phyloP scores from a whole-genome alignment of 2,888 invertebrate species.

The Heliconius aoede region DNA sequence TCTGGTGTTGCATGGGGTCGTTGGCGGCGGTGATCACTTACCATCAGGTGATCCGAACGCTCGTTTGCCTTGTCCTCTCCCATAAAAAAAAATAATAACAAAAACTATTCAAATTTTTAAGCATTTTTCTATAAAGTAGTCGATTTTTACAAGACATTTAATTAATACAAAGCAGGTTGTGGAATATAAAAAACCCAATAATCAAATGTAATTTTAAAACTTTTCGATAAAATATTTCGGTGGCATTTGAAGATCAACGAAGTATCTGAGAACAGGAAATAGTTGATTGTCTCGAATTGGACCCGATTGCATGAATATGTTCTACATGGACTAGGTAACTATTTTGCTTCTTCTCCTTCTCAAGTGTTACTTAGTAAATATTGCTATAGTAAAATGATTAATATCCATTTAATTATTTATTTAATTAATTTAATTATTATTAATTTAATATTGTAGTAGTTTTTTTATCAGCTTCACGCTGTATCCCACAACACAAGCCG shows the following conservation, averaged over 20 bases:
- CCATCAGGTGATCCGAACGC: too few species aligned
- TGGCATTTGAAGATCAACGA: constrained; percentile 11
- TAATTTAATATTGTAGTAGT: too few species aligned
- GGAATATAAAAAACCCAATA: not conserved
- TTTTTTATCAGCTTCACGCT: too few species aligned
- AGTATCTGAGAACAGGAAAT: constrained; percentile 57
- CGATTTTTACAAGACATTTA: not conserved
- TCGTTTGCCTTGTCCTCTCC: too few species aligned
- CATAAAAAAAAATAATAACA: too few species aligned
- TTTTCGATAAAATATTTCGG: not conserved
- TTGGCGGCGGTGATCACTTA: too few species aligned
- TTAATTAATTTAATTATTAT: too few species aligned
- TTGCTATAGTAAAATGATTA: too few species aligned
- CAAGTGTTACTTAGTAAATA: not conserved
- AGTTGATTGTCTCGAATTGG: constrained; percentile 67
- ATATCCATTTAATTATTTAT: too few species aligned
- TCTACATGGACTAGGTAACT: constrained; percentile 32
- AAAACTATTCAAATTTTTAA: not conserved
- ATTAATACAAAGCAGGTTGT: not conserved
- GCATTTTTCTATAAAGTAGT: not conserved
- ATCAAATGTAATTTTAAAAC: not conserved
- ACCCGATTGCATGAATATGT: constrained; percentile 59
- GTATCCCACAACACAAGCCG: too few species aligned
- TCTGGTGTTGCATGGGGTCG: too few species aligned
- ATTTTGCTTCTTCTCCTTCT: constrained; percentile 36